These are phyloP conservation scores for Oryzias sinensis DNA, from an alignment of 2,797 vertebrate genomes.

Conservation along the genomic window DNA sequence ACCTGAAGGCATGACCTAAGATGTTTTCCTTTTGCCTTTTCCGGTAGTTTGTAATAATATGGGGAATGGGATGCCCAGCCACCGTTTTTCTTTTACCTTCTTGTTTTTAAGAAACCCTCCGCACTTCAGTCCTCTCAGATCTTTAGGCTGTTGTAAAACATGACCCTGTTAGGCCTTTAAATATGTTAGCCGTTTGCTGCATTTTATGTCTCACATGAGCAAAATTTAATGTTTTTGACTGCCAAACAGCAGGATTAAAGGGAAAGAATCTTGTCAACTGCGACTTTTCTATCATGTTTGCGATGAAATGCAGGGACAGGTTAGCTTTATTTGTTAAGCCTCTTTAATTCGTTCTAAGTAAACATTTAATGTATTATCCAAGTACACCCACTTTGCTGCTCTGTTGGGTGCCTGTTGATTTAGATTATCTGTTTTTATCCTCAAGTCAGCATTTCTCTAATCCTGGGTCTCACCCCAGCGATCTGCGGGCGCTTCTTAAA, in stretches of 20 bases:
- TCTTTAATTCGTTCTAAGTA: conserved; percentile 42
- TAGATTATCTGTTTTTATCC: conserved; percentile 49
- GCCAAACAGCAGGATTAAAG: conserved; percentile 6
- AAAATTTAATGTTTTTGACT: conserved; percentile 20
- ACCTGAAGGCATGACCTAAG: conserved; percentile 68
- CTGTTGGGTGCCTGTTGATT: conserved; percentile 49
- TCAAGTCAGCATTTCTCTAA: conserved; percentile 36
- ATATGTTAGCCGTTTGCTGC: conserved; percentile 43
- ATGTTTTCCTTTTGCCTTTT: conserved; percentile 5
- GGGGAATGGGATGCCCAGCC: conserved; percentile 43
- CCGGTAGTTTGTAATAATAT: conserved; percentile 50
- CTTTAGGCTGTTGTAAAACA: conserved; percentile 43
- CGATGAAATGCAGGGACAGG: conserved; percentile 48
- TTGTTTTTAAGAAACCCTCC: conserved; percentile 69
- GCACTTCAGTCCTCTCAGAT: conserved; percentile 55
- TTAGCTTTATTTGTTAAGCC: conserved; percentile 33
- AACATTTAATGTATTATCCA: conserved; percentile 44
- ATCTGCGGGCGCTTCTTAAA: conserved; percentile 71
- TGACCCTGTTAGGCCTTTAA: conserved; percentile 38
- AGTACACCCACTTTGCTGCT: conserved; percentile 38
- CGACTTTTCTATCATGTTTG: conserved; percentile 27
- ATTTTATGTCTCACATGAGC: conserved; percentile 34
- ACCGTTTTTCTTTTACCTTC: conserved; percentile 31
- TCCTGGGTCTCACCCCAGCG: conserved; percentile 47
- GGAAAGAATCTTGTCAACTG: conserved; percentile 43